Conservation (phyloP, 37 sponge, comb jelly and placozoan species). For the Chondrosia reniformis region DNA sequence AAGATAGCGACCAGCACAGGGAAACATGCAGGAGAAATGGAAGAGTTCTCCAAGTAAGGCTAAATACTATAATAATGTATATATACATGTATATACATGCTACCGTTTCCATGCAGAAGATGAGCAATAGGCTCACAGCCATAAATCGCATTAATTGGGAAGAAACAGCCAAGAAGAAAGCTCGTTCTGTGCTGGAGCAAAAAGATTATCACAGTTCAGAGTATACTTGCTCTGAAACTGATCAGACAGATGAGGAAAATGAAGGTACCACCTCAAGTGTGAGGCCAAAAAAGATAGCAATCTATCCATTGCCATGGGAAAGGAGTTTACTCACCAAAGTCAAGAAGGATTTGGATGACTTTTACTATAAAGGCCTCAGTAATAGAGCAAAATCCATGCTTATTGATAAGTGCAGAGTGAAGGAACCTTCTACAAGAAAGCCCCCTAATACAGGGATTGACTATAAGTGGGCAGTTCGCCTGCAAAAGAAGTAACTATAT, state of each 20-base stretch:
- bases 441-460: neutral
- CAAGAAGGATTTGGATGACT: slow-evolving; percentile 1
- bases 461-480: slow-evolving; percentile 6
- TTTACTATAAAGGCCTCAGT: neutral
- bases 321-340: neutral
- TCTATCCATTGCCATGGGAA: neutral
- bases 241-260: neutral
- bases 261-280: neutral
- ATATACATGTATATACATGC: neutral
- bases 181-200: neutral
- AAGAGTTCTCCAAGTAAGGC: neutral
- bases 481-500: neutral
- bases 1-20: slow-evolving; percentile 4
- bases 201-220: slow-evolving; percentile 23
- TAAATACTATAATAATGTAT: neutral
- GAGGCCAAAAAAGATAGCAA: neutral
- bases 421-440: neutral
- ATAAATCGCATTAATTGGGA: neutral
- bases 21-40: neutral
- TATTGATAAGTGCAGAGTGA: neutral
- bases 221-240: neutral
- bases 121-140: neutral
- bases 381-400: slow-evolving; percentile 3
- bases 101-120: neutral
- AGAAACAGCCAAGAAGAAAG: neutral